Percentiles rank a stretch among this genome's conserved stretches.
phyloP scores from a whole-genome alignment of 1,140 invertebrate species.

The Tetramorium parvispinum region DNA sequence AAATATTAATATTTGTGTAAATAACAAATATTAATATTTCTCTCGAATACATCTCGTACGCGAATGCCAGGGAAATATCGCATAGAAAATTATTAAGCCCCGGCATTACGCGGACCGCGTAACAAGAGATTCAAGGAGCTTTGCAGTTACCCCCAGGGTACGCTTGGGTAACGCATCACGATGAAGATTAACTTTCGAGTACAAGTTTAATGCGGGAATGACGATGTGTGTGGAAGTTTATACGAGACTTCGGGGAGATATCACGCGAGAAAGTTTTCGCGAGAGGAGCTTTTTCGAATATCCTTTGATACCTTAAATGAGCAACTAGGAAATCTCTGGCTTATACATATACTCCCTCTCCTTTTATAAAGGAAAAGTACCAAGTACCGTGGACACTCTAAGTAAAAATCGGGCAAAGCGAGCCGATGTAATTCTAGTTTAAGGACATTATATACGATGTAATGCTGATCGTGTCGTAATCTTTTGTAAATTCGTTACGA shows the following conservation, averaged over 20 bases:
- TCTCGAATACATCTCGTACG: background rate
- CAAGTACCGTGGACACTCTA: no score
- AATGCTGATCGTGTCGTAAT: conserved; percentile 7
- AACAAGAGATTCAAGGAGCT: background rate
- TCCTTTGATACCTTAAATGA: background rate
- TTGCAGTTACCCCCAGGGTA: background rate
- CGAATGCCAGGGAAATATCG: background rate
- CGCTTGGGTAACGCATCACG: no score
- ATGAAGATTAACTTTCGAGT: background rate
- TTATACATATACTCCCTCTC: background rate
- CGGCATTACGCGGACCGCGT: background rate
- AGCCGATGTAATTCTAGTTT: conserved; percentile 9
- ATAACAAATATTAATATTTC: no score
- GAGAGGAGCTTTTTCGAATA: background rate
- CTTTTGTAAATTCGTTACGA: conserved; percentile 6
- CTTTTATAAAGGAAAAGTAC: background rate
- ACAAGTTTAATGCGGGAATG: background rate
- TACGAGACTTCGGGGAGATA: background rate
- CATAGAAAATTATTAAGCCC: background rate
- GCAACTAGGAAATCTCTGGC: background rate
- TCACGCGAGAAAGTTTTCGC: conserved; percentile 7
- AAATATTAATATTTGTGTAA: no score
- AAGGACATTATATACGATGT: background rate
- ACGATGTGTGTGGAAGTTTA: background rate
- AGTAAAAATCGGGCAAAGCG: background rate